A percentile compares a stretch with the other conserved stretches of the same genome.
Conservation (phyloP, 2,113 vertebrate genomes). For the Seriola aureovittata region DNA sequence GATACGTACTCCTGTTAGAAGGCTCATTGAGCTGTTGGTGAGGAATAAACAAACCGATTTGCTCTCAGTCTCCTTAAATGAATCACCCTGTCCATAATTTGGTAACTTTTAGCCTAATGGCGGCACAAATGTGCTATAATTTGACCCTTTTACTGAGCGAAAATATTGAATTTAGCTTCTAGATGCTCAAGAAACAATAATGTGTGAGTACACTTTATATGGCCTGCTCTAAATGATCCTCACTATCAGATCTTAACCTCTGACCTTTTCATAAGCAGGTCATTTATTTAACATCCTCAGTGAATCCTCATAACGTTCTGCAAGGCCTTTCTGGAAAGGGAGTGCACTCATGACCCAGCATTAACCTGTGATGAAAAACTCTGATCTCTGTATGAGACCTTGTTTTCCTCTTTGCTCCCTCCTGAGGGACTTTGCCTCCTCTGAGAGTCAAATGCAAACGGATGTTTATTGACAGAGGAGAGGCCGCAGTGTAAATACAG, state of each 20-base stretch:
- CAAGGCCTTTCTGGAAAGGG: slow-evolving; percentile 25
- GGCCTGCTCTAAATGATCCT: not conserved
- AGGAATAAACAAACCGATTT: slow-evolving; percentile 25
- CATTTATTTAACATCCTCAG: slow-evolving; percentile 18
- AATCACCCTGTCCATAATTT: slow-evolving; percentile 11
- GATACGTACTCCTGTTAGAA: slow-evolving; percentile 27
- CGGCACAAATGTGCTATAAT: not conserved
- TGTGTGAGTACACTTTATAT: not conserved
- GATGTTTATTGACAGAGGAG: slow-evolving; percentile 68
- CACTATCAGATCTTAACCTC: slow-evolving; percentile 40
- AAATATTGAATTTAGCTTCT: not conserved
- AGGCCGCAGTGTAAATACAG: slow-evolving; percentile 69
- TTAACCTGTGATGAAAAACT: slow-evolving; percentile 54
- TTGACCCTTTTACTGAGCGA: not conserved
- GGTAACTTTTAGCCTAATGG: slow-evolving; percentile 9
- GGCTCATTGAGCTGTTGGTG: not conserved
- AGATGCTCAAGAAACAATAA: not conserved
- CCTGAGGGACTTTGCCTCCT: slow-evolving; percentile 42
- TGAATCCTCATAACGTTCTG: slow-evolving; percentile 38
- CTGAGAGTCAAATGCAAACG: slow-evolving; percentile 50
- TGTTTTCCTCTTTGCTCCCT: slow-evolving; percentile 39
- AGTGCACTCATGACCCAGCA: slow-evolving; percentile 51
- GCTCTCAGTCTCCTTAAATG: slow-evolving; percentile 12
- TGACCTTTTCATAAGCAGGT: slow-evolving; percentile 30
- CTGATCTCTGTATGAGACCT: slow-evolving; percentile 50